These are phyloP conservation scores for Amyelois transitella DNA, from an alignment of 1,140 invertebrate species.

Conservation along the genomic window DNA sequence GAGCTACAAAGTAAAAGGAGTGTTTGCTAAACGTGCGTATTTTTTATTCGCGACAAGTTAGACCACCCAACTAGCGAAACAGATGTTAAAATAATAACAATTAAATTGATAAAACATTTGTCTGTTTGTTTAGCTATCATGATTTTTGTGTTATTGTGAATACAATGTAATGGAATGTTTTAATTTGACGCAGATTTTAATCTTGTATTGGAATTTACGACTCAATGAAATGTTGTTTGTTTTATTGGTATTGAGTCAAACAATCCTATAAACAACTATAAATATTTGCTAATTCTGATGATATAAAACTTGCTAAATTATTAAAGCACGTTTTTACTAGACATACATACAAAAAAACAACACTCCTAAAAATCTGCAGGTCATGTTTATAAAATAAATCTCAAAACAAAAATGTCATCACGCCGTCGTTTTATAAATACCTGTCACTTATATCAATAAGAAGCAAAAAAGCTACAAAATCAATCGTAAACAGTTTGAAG, in stretches of 20 bases:
- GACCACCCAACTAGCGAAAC: conserved; percentile 55
- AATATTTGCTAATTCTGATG: too few relatives aligned
- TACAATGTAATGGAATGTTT: neutral
- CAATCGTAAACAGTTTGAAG: neutral
- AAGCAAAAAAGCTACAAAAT: neutral
- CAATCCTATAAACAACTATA: too few relatives aligned
- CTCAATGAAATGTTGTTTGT: too few relatives aligned
- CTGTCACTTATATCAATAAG: neutral
- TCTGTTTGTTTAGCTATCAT: conserved; percentile 24
- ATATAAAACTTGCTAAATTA: too few relatives aligned
- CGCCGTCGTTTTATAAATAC: neutral
- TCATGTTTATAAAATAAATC: neutral
- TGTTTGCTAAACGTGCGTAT: conserved; percentile 49
- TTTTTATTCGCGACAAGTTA: conserved; percentile 43
- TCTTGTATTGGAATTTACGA: too few relatives aligned
- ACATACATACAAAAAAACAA: too few relatives aligned
- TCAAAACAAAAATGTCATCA: neutral
- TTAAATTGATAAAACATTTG: conserved; percentile 43
- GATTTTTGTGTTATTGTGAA: neutral
- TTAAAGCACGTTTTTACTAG: too few relatives aligned
- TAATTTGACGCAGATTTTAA: neutral
- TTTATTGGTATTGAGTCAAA: too few relatives aligned
- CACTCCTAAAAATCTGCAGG: neutral
- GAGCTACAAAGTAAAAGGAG: conserved; percentile 1
- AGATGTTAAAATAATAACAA: conserved; percentile 45